These are phyloP conservation scores for Jaculus jaculus DNA, from an alignment of 2,113 vertebrate genomes.

Conservation along the genomic window DNA sequence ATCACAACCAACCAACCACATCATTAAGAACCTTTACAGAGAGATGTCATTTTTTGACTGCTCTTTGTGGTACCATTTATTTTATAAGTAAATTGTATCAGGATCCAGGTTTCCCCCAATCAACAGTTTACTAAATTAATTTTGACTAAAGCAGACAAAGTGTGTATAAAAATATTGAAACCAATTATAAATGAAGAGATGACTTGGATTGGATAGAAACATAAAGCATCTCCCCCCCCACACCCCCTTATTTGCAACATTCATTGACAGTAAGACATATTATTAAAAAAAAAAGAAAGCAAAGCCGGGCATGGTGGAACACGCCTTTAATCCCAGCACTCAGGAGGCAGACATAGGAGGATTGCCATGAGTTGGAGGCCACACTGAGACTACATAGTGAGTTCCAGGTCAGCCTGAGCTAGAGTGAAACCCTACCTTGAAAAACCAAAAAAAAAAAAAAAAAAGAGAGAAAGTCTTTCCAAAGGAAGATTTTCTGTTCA, in stretches of 20 bases:
- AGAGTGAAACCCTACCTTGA: no score
- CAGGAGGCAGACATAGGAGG: no score
- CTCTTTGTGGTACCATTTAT: neutral
- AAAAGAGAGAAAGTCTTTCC: slow-evolving; percentile 17
- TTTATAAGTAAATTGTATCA: slow-evolving; percentile 32
- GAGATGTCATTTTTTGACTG: neutral
- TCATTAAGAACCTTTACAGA: neutral
- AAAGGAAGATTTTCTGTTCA: slow-evolving; percentile 59
- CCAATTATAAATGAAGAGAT: slow-evolving; percentile 17
- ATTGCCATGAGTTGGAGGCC: no score
- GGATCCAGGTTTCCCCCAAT: neutral
- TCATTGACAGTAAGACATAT: neutral
- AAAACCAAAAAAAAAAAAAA: no score
- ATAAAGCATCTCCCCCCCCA: neutral
- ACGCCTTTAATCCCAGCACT: no score
- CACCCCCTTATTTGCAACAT: slow-evolving; percentile 2
- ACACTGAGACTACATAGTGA: no score
- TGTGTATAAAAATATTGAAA: neutral
- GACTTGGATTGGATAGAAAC: slow-evolving; percentile 27
- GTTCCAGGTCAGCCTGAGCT: no score
- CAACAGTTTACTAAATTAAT: neutral
- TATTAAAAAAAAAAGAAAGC: neutral
- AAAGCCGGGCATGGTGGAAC: no score
- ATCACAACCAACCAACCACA: neutral
- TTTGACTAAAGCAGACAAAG: neutral